Base-by-base conservation (phyloP, 2,797 vertebrate species). In the Phataginus tricuspis region DNA sequence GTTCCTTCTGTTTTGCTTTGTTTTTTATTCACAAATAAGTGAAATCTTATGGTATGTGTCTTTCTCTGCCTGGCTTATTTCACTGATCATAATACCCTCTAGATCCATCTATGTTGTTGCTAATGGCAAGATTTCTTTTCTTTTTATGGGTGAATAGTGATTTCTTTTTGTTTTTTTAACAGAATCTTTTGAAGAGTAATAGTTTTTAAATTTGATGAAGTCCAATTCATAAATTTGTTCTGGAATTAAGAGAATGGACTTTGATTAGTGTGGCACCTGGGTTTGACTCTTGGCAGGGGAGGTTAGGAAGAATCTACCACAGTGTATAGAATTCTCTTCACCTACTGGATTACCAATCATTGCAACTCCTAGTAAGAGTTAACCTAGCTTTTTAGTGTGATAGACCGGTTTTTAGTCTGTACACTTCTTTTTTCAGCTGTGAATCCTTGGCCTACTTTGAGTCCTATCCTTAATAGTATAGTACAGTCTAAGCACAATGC, bases 141-240 rank as follows among this genome's bases (percentile, higher is more conserved):
- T 39, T 39, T 39, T 39, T 39, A 39, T 39, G 39, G 39, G 4
- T 39, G 39, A 39, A 39, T 39, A 39, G 39, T 39, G 39, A 39
- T 39, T 39, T 39, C 39, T 75, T 75, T 75, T 75, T 31, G 21
- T n/a, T 71, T 71, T 71, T 71, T 61, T 59, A 82, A 49, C 53
- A 59, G 64, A 68, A 69, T 55, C 10, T 68, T 68, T 69, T 68
- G 15, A 68, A 37, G 31, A 53, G 49, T 27, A 69, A 49, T n/a
- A 53, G 51, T 68, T 86, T 86, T 59, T 25, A 72, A 86, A 45
- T 93, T 91, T 95, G 68, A 21, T 86, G 21, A 91, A 39, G 21
- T 92, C 31, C 21, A 14, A 1, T 86, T 37, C 37, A 18, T 74
- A 55, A 64, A 64, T 91, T 53, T 91, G 23, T 55, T 94, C 19